These are phyloP conservation scores for Zaprionus lineosus DNA, from an alignment of 2,888 invertebrate genomes.

Conservation along the genomic window DNA sequence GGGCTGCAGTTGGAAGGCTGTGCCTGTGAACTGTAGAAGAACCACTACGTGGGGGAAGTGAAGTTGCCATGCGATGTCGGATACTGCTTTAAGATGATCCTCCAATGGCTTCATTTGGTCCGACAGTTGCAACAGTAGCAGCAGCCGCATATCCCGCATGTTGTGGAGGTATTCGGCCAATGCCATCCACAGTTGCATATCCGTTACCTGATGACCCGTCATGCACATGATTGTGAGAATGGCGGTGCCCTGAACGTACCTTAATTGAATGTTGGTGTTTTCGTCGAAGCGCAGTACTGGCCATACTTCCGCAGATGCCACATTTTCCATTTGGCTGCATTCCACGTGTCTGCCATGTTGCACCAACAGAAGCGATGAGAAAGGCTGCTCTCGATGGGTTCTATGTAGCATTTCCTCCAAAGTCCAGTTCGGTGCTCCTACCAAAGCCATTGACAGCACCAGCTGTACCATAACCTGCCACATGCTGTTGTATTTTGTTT, in stretches of 20 bases:
- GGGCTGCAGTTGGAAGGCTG: conserved; percentile 42
- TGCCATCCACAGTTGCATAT: not conserved
- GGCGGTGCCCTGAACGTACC: conserved; percentile 31
- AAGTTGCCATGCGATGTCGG: not conserved
- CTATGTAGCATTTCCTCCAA: conserved; percentile 19
- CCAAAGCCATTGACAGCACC: conserved; percentile 1
- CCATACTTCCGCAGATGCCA: conserved; percentile 1
- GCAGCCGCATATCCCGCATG: no score
- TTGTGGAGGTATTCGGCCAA: no score
- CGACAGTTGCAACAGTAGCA: no score
- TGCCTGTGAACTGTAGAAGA: not conserved
- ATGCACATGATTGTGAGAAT: conserved; percentile 49
- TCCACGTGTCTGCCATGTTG: conserved; percentile 20
- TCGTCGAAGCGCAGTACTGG: conserved; percentile 37
- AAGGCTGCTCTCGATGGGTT: conserved; percentile 28
- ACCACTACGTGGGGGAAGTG: conserved; percentile 41
- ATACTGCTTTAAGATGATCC: no score
- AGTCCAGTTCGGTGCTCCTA: not conserved
- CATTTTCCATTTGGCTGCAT: conserved; percentile 23
- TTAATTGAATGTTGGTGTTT: conserved; percentile 27
- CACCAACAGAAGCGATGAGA: conserved; percentile 33
- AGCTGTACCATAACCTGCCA: conserved; percentile 26
- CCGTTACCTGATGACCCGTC: not conserved
- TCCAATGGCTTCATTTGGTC: no score
- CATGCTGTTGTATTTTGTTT: conserved; percentile 29